Evolutionary conservation across 2,888 invertebrate species (phyloP).

Genomic region (Apodemia duryi): DNA sequence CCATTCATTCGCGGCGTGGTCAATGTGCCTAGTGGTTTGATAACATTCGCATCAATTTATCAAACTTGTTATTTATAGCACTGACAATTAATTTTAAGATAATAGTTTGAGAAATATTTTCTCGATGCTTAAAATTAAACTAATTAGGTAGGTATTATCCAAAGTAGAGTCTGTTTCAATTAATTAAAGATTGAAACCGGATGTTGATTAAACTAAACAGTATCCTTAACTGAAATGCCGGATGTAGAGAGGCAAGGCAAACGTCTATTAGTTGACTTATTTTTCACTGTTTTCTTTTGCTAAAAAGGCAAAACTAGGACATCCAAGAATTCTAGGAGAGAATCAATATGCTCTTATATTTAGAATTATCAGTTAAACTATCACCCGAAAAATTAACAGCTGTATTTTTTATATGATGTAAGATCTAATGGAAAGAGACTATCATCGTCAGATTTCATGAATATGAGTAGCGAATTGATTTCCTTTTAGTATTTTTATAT

Average conservation of each 20-base stretch:
- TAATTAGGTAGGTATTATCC: background rate
- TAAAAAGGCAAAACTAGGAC: background rate
- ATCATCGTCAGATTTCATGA: too few species aligned
- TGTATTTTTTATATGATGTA: too few species aligned
- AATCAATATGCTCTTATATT: too few species aligned
- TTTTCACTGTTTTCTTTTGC: too few species aligned
- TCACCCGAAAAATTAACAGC: too few species aligned
- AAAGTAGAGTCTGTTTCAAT: background rate
- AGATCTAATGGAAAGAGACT: too few species aligned
- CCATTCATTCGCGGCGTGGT: conserved; percentile 36
- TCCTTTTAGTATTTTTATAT: too few species aligned
- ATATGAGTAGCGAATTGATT: too few species aligned
- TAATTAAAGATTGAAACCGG: background rate
- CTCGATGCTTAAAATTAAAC: background rate
- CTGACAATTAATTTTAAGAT: background rate
- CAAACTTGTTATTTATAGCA: conserved; percentile 1
- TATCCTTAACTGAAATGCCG: background rate
- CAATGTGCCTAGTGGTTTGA: conserved; percentile 20
- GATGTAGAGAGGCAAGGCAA: background rate
- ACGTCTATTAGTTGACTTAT: background rate
- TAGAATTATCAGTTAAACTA: too few species aligned
- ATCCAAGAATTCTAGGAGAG: too few species aligned
- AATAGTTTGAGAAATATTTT: background rate
- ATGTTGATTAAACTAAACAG: background rate
- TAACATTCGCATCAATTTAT: conserved; percentile 9